These are phyloP conservation scores for Dascillus cervinus DNA, from an alignment of 2,888 invertebrate species.

Conservation along the genomic window DNA sequence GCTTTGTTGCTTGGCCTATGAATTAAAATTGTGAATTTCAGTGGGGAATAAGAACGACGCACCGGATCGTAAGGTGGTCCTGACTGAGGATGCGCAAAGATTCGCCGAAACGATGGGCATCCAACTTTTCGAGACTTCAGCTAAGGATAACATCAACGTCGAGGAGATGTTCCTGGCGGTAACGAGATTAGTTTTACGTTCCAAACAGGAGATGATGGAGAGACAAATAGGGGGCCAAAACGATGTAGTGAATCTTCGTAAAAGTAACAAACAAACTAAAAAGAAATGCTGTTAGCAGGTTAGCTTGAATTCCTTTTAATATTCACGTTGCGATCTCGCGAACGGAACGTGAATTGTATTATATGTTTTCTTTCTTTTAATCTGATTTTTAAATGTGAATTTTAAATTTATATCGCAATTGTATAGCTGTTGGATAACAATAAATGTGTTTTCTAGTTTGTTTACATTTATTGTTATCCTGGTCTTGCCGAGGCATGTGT, in stretches of 20 bases:
- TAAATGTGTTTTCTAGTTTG: conserved; percentile 3
- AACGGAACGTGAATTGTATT: conserved; percentile 3
- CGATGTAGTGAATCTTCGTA: conserved; percentile 67
- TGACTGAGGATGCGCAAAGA: conserved; percentile 93
- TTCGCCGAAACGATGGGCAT: conserved; percentile 98
- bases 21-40: conserved; percentile 36
- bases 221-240: conserved; percentile 61
- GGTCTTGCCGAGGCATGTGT: background rate
- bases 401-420: too few relatives aligned
- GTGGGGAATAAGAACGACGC: conserved; percentile 97
- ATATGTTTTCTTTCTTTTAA: conserved; percentile 11
- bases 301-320: conserved; percentile 5
- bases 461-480: background rate
- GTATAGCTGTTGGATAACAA: too few relatives aligned
- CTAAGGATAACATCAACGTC: conserved; percentile 98
- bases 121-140: conserved; percentile 95
- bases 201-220: conserved; percentile 75
- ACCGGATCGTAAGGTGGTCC: conserved; percentile 89
- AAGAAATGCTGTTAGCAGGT: conserved; percentile 50
- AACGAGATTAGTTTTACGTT: conserved; percentile 72
- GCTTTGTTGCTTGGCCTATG: too few relatives aligned
- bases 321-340: background rate
- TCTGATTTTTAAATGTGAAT: too few relatives aligned
- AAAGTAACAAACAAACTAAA: conserved; percentile 54
- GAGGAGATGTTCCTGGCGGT: conserved; percentile 87